phyloP scores from a whole-genome alignment of 2,113 vertebrate genomes.

The Arizona elegans region DNA sequence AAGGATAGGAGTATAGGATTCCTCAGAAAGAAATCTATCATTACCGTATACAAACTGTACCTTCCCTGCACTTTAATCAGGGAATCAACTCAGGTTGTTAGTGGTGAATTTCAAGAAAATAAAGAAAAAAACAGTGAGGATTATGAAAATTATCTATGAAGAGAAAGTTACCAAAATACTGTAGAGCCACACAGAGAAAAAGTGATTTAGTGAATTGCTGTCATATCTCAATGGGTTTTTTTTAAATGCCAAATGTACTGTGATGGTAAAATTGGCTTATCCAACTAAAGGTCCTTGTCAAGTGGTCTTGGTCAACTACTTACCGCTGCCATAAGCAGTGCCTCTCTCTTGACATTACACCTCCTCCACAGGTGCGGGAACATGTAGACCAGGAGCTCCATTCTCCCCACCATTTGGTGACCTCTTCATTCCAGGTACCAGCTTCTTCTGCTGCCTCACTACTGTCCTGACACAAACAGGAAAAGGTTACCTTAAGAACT shows the following conservation, averaged over 20 bases:
- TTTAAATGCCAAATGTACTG: neutral
- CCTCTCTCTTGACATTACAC: slow-evolving; percentile 83
- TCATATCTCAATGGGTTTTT: no score
- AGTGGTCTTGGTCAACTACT: neutral
- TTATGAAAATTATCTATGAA: slow-evolving; percentile 28
- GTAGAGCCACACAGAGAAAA: neutral
- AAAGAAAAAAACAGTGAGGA: slow-evolving; percentile 16
- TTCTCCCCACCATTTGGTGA: slow-evolving; percentile 91
- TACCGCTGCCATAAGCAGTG: slow-evolving; percentile 87
- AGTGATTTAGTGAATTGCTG: neutral
- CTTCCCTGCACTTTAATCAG: neutral
- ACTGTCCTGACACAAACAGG: slow-evolving; percentile 85
- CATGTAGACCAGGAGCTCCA: slow-evolving; percentile 92
- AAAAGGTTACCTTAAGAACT: slow-evolving; percentile 54
- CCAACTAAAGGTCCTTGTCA: neutral
- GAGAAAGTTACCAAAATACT: neutral
- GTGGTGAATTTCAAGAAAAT: neutral
- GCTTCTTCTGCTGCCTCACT: slow-evolving; percentile 78
- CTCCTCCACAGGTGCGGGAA: slow-evolving; percentile 85
- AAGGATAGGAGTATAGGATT: neutral
- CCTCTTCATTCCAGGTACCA: slow-evolving; percentile 74
- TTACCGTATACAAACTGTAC: neutral
- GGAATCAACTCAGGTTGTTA: slow-evolving; percentile 10
- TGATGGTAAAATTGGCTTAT: neutral
- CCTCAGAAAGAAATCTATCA: slow-evolving; percentile 16